Base-by-base conservation (phyloP, 2,888 invertebrate species). In the Mycogona germanica region DNA sequence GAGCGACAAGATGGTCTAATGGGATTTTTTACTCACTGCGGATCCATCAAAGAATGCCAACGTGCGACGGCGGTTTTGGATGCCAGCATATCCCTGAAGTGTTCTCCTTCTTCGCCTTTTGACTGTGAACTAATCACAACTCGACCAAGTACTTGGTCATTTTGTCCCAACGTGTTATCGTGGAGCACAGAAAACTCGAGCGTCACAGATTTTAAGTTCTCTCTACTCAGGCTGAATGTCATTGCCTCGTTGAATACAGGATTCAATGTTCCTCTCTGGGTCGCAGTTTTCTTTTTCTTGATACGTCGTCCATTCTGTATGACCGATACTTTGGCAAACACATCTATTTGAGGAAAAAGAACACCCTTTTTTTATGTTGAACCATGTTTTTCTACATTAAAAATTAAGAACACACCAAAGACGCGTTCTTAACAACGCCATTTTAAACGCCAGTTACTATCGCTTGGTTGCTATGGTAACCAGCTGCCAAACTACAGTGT, bases 111-210 rank as follows among this genome's bases (percentile, higher is more conserved):
- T 35, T 55, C 55, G 3, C 57, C 55, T 38, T 57, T 57, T 17
- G 55, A 46, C 4, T 55, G 30, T 5, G 71, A 70, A 12, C 77
- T 76, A 48, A 81, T 72, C 12, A 75, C 63, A 49, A 77, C 74
- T 30, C 73, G 66, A 1, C 76, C 77, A 12, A 77, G 67, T 37
- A 76, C 66, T 64, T 80, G 79, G 61, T 76, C 78, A 32, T 64
- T 66, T 26, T 53, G 57, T 60, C 78, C 78, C 56, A 79, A 66
- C 19, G 78, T 67, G 59, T 76, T 79, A 61, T 79, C 79, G 62
- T 78, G 79, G 45, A 76, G 71, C 1, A 81, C 76, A 3, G 72
- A 70, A 60, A 81, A 74, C 63, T 80, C 79, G 12, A 81, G 65
- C 23, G 71, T 66, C 52, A 76, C 73, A 58, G 72, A 74, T 56